Evolutionary conservation across 2,888 invertebrate genomes (phyloP).

Genomic region (Zygogramma bicolorata): DNA sequence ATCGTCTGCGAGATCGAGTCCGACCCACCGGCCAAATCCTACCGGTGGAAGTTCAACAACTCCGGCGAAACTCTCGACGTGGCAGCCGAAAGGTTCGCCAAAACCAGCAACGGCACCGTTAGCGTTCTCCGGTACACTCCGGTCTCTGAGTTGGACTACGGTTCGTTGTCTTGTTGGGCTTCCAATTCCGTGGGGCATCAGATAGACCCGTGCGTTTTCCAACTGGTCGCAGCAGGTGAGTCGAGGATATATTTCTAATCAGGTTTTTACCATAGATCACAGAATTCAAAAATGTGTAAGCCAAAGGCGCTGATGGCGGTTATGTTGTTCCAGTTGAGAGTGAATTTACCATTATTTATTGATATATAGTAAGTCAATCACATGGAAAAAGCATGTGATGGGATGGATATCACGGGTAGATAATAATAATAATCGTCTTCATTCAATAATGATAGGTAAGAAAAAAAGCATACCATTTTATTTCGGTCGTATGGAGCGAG

Average conservation of each 20-base stretch:
- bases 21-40: constrained; percentile 89
- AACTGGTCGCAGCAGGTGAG: constrained; percentile 89
- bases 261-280: neutral
- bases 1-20: constrained; percentile 92
- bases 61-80: constrained; percentile 90
- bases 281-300: no score
- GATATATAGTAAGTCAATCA: no score
- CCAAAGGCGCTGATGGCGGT: no score
- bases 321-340: no score
- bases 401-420: no score
- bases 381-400: no score
- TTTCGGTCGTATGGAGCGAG: no score
- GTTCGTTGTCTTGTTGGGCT: constrained; percentile 89
- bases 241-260: no score
- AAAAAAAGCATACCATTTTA: no score
- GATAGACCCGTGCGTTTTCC: constrained; percentile 86
- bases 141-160: constrained; percentile 82
- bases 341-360: no score
- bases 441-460: no score
- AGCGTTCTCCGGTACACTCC: constrained; percentile 76
- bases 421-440: no score
- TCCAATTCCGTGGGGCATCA: constrained; percentile 87
- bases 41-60: constrained; percentile 96
- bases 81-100: constrained; percentile 79
- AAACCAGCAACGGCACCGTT: constrained; percentile 80